Percentiles rank a stretch among this genome's conserved stretches.
These are phyloP conservation scores for Scophthalmus maximus DNA, from an alignment of 2,113 vertebrate species.

Conservation along the genomic window DNA sequence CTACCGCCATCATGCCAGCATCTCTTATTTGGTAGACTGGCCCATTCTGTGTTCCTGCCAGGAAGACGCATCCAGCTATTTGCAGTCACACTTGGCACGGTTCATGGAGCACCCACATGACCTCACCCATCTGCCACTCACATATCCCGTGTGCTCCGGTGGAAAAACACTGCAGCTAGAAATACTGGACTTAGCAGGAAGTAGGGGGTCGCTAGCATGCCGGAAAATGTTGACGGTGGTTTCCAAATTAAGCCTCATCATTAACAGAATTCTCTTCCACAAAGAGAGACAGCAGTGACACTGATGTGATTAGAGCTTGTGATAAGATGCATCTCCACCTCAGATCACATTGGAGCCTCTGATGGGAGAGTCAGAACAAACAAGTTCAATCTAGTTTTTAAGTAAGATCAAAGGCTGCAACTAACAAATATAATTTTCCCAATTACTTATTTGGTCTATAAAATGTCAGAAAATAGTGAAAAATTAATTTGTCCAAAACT, in stretches of 20 bases:
- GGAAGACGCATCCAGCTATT: slow-evolving; percentile 58
- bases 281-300: slow-evolving; percentile 22
- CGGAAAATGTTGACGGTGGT: slow-evolving; percentile 5
- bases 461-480: neutral
- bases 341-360: no score
- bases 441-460: neutral
- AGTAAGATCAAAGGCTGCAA: neutral
- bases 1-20: slow-evolving; percentile 27
- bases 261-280: slow-evolving; percentile 55
- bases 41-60: slow-evolving; percentile 44
- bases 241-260: slow-evolving; percentile 22
- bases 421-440: neutral
- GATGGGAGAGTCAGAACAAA: neutral
- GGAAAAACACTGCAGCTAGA: slow-evolving; percentile 77
- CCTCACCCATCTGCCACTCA: slow-evolving; percentile 77
- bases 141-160: slow-evolving; percentile 64
- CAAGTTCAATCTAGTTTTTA: neutral
- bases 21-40: slow-evolving; percentile 46
- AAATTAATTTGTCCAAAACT: neutral
- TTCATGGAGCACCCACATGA: slow-evolving; percentile 63
- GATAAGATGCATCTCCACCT: neutral
- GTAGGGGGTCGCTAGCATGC: neutral
- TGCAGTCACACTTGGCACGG: slow-evolving; percentile 59
- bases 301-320: slow-evolving; percentile 2
- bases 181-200: slow-evolving; percentile 47